Base-by-base conservation (phyloP, 1,140 invertebrate species). In the Nilaparvata lugens region DNA sequence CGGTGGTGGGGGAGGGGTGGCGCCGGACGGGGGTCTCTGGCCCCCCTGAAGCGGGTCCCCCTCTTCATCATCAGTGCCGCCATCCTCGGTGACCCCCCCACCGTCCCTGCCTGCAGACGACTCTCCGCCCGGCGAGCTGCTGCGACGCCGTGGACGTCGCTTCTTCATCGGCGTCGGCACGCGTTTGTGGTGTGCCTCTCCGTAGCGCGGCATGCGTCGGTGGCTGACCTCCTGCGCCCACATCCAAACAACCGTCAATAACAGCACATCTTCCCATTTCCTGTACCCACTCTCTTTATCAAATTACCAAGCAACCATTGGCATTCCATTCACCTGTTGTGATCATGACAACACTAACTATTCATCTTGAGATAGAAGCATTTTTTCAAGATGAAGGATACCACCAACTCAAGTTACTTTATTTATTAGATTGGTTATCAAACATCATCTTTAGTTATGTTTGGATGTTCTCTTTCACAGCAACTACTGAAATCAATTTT, bases 111-210 rank as follows among this genome's bases (percentile, higher is more conserved):
- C 35, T 5, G 2, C 6, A 42, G 31, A 5, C 23, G 23, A 18
- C 43, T 40, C 24, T 52, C 56, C 54, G 56, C 65, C 31, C 61
- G 59, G 67, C 64, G 19, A 70, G 62, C 53, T 70, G 61, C 55
- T 57, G 11, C 60, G 57, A 28, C 62, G 58, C 53, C 61, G 40
- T 11, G 69, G 64, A 21, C 77, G 69, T 38, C 77, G 75, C 61
- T 79, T 79, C 56, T 80, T 81, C 68, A 81, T 74, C 40, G 81
- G 81, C 13, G 81, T 82, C 2, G 81, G 81, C 9, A 81, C 78
- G 31, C 81, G 70, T 64, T 80, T 79, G 68, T 82, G 80, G 62
- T 81, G 79, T 0, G 78, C 76, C 65, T 82, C 79, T 58, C 75
- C 77, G 65, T 78, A 80, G 28, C 79, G 69, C 3, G 78, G 78